Evolutionary conservation across 2,888 invertebrate species (phyloP), one percentile per base, ranked within the genome.

Genomic region (Ichneumoninae sp.): DNA sequence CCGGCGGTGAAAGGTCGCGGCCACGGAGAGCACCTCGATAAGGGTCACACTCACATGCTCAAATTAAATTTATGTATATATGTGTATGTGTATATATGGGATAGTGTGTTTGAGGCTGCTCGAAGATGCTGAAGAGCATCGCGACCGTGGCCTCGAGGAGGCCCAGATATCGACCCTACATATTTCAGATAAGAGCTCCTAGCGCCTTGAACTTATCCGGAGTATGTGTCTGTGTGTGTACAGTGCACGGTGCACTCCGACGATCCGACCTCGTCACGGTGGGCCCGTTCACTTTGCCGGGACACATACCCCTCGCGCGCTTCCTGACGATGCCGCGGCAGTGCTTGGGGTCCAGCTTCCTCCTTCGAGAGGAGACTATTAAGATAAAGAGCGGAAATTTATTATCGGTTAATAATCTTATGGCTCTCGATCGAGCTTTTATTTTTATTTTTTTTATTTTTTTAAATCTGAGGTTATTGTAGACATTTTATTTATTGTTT

Each of bases 1-100:
- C 60, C 44, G 77, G 47, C 78, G 87, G 89, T 88, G 88, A 91
- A 90, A 91, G 90, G 89, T 90, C 89, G 89, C 88, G 88, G 85
- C 87, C 89, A 88, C 87, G 8, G 33, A 69, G 73, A 63, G 86
- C 63, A 73, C 70, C 87, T 88, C 90, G 91, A 91, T 91, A 91
- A 91, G 91, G 88, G 91, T 90, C 90, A 66, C 52, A 40, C 66
- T 40, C 66, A 66, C 66, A 22, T 40, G 22, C 40, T 36, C 50
- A 5, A 52, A 66, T 40, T 47, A 74, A 74, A 47, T 60, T 33
- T 13, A 22, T n/a, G 6, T 36, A 30, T 10, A 8, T 30, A n/a
- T 30, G 8, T n/a, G 26, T 8, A 26, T 16, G 52, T 16, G 52
- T 57, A 10, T 52, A 2, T 54, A 63, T 63, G 63, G 44, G 57